A percentile compares a stretch with the other conserved stretches of the same genome.
phyloP scores from a whole-genome alignment of 2,888 invertebrate species.

The Philhelius pedissequus region DNA sequence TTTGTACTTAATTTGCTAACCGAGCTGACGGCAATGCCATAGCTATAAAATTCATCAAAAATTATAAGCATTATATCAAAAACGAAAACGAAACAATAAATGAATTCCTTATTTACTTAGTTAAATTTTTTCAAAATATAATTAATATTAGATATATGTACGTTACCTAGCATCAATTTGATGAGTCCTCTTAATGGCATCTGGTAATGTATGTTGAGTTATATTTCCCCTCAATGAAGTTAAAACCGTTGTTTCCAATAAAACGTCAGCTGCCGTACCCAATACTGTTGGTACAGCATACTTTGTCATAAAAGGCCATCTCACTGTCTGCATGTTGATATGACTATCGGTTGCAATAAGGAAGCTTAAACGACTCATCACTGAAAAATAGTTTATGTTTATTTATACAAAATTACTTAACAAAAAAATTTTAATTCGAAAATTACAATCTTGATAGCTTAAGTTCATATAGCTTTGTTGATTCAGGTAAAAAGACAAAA shows the following conservation, averaged over 20 bases:
- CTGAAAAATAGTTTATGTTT: too few relatives aligned
- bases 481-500: conserved; percentile 84
- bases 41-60: too few relatives aligned
- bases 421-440: too few relatives aligned
- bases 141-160: too few relatives aligned
- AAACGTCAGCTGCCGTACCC: conserved; percentile 80
- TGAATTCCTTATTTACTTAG: too few relatives aligned
- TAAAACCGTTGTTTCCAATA: conserved; percentile 80
- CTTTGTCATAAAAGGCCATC: conserved; percentile 81
- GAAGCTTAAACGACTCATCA: conserved; percentile 81
- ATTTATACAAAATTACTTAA: too few relatives aligned
- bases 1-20: too few relatives aligned
- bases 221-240: conserved; percentile 86
- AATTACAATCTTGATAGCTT: conserved; percentile 83
- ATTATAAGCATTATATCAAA: too few relatives aligned
- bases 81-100: too few relatives aligned
- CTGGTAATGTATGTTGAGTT: conserved; percentile 81
- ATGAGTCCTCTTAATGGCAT: conserved; percentile 82
- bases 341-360: conserved; percentile 82
- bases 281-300: conserved; percentile 81
- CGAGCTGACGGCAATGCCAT: too few relatives aligned
- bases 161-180: conserved; percentile 82
- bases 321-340: conserved; percentile 82
- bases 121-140: too few relatives aligned
- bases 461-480: conserved; percentile 83